A percentile compares a stretch with the other conserved stretches of the same genome.
Evolutionary conservation across 1,140 invertebrate genomes (phyloP).

Genomic region (Micrasema longulum): DNA sequence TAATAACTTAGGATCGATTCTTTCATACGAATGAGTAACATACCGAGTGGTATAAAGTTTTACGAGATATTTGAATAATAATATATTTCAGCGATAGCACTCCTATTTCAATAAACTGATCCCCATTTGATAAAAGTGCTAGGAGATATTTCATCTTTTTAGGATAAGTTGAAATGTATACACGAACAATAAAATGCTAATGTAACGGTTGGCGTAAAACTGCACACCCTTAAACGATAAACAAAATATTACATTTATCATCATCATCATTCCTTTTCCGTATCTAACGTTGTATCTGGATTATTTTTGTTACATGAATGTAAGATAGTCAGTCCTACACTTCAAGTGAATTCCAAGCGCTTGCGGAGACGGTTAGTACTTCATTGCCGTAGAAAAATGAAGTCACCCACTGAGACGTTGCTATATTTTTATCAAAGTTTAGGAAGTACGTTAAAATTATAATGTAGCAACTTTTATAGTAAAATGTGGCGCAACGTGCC

Average conservation of each 20-base stretch:
- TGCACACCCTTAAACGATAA: constrained; percentile 47
- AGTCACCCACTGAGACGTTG: no score
- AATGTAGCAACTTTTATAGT: no score
- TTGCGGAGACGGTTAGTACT: no score
- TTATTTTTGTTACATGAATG: no score
- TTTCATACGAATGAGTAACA: neutral
- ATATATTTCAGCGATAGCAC: neutral
- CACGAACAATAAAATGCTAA: constrained; percentile 49
- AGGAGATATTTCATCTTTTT: constrained; percentile 35
- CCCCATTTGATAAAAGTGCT: constrained; percentile 2
- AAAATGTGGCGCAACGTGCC: no score
- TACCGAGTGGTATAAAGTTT: neutral
- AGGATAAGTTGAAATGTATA: constrained; percentile 22
- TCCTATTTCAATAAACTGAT: constrained; percentile 16
- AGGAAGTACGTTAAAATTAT: no score
- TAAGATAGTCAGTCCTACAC: no score
- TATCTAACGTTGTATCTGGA: no score
- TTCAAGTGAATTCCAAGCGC: no score
- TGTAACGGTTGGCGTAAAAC: constrained; percentile 42
- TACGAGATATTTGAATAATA: neutral
- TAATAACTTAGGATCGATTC: neutral
- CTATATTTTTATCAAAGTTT: no score
- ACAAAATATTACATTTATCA: constrained; percentile 43
- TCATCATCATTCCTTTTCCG: no score
- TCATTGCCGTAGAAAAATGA: no score